Conservation (phyloP, 2,888 invertebrate genomes). For the Apodemia mormo region DNA sequence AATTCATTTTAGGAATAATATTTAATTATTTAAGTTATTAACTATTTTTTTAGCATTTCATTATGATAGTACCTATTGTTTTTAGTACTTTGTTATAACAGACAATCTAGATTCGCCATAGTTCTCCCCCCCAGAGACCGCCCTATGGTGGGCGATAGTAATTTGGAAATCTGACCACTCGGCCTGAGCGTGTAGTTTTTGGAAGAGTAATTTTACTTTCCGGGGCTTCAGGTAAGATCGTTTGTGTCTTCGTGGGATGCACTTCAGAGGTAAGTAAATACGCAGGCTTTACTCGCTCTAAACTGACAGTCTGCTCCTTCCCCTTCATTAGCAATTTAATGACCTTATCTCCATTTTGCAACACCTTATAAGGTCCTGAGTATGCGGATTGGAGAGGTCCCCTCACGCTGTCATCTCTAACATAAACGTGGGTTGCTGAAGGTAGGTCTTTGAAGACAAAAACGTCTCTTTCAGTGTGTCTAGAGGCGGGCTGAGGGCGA, state of each 20-base stretch:
- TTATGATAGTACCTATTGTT: too few relatives aligned
- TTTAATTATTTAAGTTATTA: too few relatives aligned
- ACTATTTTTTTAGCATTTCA: too few relatives aligned
- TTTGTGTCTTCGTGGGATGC: not conserved
- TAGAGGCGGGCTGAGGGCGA: slow-evolving; percentile 7
- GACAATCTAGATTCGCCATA: too few relatives aligned
- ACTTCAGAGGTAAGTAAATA: slow-evolving; percentile 25
- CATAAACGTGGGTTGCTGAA: slow-evolving; percentile 33
- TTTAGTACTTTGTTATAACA: too few relatives aligned
- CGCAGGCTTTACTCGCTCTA: slow-evolving; percentile 40
- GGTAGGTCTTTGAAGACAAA: slow-evolving; percentile 21
- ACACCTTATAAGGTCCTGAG: slow-evolving; percentile 33
- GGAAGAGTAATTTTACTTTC: not conserved
- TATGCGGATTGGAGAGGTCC: slow-evolving; percentile 25
- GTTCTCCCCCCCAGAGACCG: slow-evolving; percentile 20
- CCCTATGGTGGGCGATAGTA: slow-evolving; percentile 14
- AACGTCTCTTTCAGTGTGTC: not conserved
- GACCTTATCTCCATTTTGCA: slow-evolving; percentile 25
- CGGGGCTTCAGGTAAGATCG: not conserved
- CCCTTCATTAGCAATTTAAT: slow-evolving; percentile 28
- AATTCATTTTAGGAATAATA: too few relatives aligned
- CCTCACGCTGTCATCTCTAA: slow-evolving; percentile 31
- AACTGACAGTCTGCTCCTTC: slow-evolving; percentile 28
- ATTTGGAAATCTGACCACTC: slow-evolving; percentile 10
- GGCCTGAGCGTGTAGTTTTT: slow-evolving; percentile 13